Conservation (phyloP, 2,888 invertebrate species). For the Calephelis perditalis region DNA sequence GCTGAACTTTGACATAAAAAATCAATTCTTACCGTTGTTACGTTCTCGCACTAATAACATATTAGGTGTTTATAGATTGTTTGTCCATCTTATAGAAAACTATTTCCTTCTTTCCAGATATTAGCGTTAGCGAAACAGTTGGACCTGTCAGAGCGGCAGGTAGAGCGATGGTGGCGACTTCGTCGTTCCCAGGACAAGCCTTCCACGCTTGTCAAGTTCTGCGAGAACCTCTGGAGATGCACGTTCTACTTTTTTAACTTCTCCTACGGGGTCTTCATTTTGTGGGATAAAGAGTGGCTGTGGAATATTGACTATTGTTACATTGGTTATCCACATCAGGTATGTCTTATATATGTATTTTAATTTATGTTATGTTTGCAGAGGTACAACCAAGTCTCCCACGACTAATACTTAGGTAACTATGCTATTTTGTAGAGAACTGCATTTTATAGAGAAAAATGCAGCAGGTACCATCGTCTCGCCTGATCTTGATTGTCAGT, state of each 20-base stretch:
- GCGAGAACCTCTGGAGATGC: constrained; percentile 95
- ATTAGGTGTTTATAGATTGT: no score
- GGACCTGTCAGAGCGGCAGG: constrained; percentile 90
- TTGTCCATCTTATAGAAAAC: no score
- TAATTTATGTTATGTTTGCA: no score
- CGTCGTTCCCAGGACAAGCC: constrained; percentile 93
- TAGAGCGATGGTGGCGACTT: constrained; percentile 94
- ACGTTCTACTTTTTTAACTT: constrained; percentile 92
- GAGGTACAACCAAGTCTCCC: no score
- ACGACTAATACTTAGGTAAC: no score
- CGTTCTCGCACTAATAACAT: no score
- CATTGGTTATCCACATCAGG: constrained; percentile 88
- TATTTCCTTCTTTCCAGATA: constrained; percentile 61
- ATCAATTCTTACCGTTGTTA: no score
- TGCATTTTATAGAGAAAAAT: no score
- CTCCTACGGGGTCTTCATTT: constrained; percentile 86
- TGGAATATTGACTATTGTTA: constrained; percentile 96
- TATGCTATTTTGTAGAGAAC: no score
- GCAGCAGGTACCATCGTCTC: no score
- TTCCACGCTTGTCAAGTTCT: constrained; percentile 93
- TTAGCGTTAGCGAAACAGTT: constrained; percentile 88
- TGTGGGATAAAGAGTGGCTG: constrained; percentile 97
- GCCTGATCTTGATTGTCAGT: no score
- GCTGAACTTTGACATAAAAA: no score
- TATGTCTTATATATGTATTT: constrained; percentile 41